phyloP scores from a whole-genome alignment of 2,888 invertebrate genomes.

The Coenonympha arcania region DNA sequence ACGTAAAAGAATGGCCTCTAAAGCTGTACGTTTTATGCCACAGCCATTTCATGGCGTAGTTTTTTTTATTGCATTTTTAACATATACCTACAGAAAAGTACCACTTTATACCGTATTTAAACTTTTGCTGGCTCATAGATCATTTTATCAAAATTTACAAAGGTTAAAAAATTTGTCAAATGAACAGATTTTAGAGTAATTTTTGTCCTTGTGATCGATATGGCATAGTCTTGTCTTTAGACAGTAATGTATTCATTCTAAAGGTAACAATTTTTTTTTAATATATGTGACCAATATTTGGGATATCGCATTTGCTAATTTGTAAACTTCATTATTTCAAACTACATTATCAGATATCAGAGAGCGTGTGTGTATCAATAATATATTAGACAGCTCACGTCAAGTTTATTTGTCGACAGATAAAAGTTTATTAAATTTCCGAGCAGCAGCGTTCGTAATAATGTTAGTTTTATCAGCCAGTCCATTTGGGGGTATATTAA shows the following conservation, averaged over 20 bases:
- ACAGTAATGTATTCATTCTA: too few species aligned
- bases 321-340: not conserved
- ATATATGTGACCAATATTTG: too few species aligned
- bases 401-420: conserved; percentile 49
- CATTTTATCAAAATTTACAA: too few species aligned
- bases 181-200: too few species aligned
- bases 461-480: conserved; percentile 49
- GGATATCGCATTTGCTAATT: too few species aligned
- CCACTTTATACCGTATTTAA: not conserved
- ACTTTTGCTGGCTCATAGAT: not conserved
- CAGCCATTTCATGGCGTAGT: conserved; percentile 1
- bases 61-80: not conserved
- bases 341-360: not conserved
- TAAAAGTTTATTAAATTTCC: conserved; percentile 66
- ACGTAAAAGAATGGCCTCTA: conserved; percentile 70
- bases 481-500: conserved; percentile 55
- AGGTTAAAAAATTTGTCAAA: too few species aligned
- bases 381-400: not conserved
- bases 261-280: too few species aligned
- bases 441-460: conserved; percentile 41
- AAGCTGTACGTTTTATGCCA: conserved; percentile 30
- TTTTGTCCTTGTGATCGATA: too few species aligned
- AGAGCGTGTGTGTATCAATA: conserved; percentile 8
- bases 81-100: not conserved
- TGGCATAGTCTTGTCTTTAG: too few species aligned